Evolutionary conservation across 2,888 invertebrate genomes (phyloP).

Genomic region (Pantelozetes paolii): DNA sequence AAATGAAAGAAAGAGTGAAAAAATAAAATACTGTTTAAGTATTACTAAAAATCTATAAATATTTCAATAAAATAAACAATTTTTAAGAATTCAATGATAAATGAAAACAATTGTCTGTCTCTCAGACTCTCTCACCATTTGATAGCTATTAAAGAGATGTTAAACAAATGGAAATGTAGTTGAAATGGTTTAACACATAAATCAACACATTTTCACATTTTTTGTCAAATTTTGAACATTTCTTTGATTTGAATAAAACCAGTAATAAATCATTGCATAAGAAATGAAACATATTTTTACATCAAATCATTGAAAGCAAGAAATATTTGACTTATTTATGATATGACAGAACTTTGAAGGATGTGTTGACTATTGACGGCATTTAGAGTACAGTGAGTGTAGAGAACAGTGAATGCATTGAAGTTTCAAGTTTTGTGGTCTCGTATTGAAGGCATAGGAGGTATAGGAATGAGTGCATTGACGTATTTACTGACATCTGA

Average conservation of each 20-base stretch:
- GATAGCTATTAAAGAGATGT: no score
- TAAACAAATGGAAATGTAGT: no score
- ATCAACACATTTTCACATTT: no score
- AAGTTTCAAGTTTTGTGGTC: constrained; percentile 24
- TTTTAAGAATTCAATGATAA: no score
- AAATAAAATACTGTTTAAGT: no score
- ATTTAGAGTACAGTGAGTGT: neutral
- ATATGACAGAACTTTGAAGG: constrained; percentile 4
- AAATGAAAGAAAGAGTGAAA: no score
- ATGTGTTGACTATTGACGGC: constrained; percentile 1
- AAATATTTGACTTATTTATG: constrained; percentile 29
- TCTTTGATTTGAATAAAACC: neutral
- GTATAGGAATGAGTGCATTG: constrained; percentile 4
- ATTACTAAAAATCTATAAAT: no score
- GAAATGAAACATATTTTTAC: neutral
- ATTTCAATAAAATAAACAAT: no score
- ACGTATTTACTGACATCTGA: constrained; percentile 31
- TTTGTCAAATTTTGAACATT: no score
- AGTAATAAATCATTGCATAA: constrained; percentile 12
- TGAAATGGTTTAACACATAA: no score
- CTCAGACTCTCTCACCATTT: no score
- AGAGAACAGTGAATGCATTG: neutral
- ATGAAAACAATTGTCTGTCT: no score
- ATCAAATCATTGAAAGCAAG: neutral
- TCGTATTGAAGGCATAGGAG: neutral